Base-by-base conservation (phyloP, 30 jellyfish, hydroid and myxozoan species). In the Hydra vulgaris region DNA sequence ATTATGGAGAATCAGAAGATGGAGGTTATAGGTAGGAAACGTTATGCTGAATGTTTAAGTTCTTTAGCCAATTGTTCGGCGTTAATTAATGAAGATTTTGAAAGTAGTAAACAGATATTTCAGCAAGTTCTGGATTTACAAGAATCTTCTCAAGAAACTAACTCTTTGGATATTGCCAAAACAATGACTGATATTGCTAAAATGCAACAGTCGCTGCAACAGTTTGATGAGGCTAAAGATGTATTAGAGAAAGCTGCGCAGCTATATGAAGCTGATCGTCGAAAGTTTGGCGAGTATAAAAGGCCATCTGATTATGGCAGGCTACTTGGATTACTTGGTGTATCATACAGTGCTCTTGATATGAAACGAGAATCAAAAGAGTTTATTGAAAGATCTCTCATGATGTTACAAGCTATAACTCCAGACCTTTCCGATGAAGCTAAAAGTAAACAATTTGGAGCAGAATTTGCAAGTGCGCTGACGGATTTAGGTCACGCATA, bases 401-500 rank as follows among this genome's bases (percentile, higher is more conserved):
- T 94, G 99, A 25, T 94, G 79, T 92, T 82, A 82, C 99, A 94
- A 72, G 89, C 96, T 3, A 94, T 87, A 21, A 95, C 99, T 17
- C 99, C 99, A 1, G 99, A 94, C 77, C 78, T 88, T 22, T 40
- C 96, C 12, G 99, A 94, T 53, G 96, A 88, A 26, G 95, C 91
- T 19, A 78, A 82, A 55, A 84, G 96, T 67, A 94, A 94, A 73
- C 88, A 87, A 21, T 94, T 86, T 67, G 99, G 99, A 18, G 95
- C 96, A 1, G 99, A 94, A 25, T 94, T 94, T 61, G 99, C 99
- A 73, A 79, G 95, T 79, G 69, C 96, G 17, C 84, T 94, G 74
- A 86, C 95, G 19, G 99, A 94, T 77, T 78, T 94, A 17, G 99
- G 96, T 12, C 99, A 94, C 68, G 91, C 99, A 3, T 94, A 94